Base-by-base conservation (phyloP, 2,113 vertebrate genomes). In the Nothocercus nigrocapillus region DNA sequence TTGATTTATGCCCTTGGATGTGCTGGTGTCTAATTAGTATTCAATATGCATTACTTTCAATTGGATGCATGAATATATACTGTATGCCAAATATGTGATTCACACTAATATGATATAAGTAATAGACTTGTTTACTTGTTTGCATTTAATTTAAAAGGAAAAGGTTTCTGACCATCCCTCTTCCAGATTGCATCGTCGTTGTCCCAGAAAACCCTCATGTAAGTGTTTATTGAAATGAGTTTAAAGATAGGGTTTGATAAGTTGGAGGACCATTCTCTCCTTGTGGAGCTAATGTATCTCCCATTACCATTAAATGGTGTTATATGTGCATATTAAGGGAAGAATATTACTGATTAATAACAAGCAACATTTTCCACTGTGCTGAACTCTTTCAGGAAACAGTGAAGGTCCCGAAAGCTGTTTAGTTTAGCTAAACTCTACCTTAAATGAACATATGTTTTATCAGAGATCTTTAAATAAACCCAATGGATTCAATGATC, bases 61-160 rank as follows among this genome's bases (percentile, higher is more conserved):
- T 73, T 96, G 88, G 42, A 74, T 88, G 25, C 51, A n/a, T 63
- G 58, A 82, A 62, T 89, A 86, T 40, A 51, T 80, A 54, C 25
- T 58, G 73, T 78, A 77, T 53, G 77, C 38, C 79, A 89, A 80
- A 66, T 88, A 45, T 61, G 64, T 95, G 86, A 75, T 95, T 88
- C 40, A 75, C 79, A 59, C 81, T 94, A 94, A 88, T 49, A 51
- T 24, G 58, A 94, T 72, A 5, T 54, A 76, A 82, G 44, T 73
- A 88, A 93, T 73, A 85, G 69, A 88, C 17, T 95, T 73, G 5
- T 78, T 90, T 91, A 90, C 78, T 94, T 85, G 49, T 95, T 93
- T 97, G 28, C 42, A 78, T 91, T 96, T 95, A 88, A 90, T 81
- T 94, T 66, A 72, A 79, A 97, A 94, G 54, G 49, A 93, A 92